Conservation (phyloP, 35 echinoderm and acorn worm genomes). For the Lytechinus pictus region DNA sequence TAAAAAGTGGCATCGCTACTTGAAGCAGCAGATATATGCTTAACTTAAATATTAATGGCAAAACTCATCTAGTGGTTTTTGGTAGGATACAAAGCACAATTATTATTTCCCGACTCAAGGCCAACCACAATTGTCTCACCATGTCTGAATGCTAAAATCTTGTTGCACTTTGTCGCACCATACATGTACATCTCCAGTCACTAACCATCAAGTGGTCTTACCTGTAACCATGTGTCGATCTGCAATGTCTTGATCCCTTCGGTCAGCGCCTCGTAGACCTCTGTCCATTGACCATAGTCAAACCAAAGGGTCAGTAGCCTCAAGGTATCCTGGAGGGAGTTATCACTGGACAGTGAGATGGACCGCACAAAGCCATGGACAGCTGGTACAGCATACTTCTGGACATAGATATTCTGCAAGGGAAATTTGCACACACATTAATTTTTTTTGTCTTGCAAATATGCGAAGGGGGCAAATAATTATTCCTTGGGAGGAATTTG, state of each 20-base stretch:
- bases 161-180: too few relatives aligned
- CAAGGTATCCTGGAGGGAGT: slow-evolving; percentile 87
- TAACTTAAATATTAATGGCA: too few relatives aligned
- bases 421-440: not conserved
- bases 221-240: slow-evolving; percentile 99
- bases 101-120: too few relatives aligned
- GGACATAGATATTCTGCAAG: slow-evolving; percentile 59
- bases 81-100: too few relatives aligned
- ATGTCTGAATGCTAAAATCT: too few relatives aligned
- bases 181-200: not conserved
- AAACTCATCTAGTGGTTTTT: too few relatives aligned
- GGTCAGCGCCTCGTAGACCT: slow-evolving; percentile 90
- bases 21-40: too few relatives aligned
- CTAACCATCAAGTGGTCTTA: slow-evolving; percentile 41
- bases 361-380: slow-evolving; percentile 97
- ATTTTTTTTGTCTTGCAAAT: too few relatives aligned
- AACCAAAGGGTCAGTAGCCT: slow-evolving; percentile 98
- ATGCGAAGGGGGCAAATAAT: too few relatives aligned
- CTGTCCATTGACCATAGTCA: slow-evolving; percentile 89
- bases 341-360: slow-evolving; percentile 80
- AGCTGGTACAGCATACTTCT: slow-evolving; percentile 84
- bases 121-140: too few relatives aligned
- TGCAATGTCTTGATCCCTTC: slow-evolving; percentile 96
- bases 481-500: too few relatives aligned
- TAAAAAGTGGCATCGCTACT: too few relatives aligned